Evolutionary conservation across 2,113 vertebrate species (phyloP), one percentile per base, ranked within the genome.

Genomic region (Echinops telfairi): DNA sequence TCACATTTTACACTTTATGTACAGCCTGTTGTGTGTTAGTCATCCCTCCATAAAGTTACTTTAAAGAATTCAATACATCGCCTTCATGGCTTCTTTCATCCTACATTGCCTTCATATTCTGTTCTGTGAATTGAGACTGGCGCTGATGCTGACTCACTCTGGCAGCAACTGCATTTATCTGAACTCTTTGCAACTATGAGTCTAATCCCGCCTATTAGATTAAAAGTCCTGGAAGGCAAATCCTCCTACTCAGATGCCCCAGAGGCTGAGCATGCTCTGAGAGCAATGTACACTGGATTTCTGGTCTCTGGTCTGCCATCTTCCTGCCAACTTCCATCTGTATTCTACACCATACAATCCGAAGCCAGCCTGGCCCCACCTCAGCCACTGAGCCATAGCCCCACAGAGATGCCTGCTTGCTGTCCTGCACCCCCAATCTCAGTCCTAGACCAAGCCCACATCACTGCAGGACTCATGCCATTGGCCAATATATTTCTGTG

Each of bases 201-300:
- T 86, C 36, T 68, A 43, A 94, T 83, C 43, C 47, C 77, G 33
- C 27, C 5, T n/a, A 14, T 70, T 83, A 31, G 53, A 85, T 68
- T 66, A 40, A 53, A 36, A 20, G 31, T 91, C 36, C 57, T 53
- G 7, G 58, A 77, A 93, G 66, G 64, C 20, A 82, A 90, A 81
- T 94, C 53, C 19, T 71, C 58, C 75, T 31, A 62, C 15, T 79
- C 70, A 73, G 68, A 73, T 75, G 38, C 8, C 40, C 33, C n/a
- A 0, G 0, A 4, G 1, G 9, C 53, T n/a, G 5, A 5, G 2
- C 29, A 31, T 57, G 4, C 43, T 66, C 62, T 38, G 40, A 53
- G 57, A 77, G 38, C 20, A 20, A 58, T 27, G 20, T 9, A 31
- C 38, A 10, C n/a, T 78, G 79, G 38, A 43, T 88, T 68, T 6